phyloP scores from a whole-genome alignment of 35 echinoderm and acorn worm species.

The Hemicentrotus pulcherrimus region DNA sequence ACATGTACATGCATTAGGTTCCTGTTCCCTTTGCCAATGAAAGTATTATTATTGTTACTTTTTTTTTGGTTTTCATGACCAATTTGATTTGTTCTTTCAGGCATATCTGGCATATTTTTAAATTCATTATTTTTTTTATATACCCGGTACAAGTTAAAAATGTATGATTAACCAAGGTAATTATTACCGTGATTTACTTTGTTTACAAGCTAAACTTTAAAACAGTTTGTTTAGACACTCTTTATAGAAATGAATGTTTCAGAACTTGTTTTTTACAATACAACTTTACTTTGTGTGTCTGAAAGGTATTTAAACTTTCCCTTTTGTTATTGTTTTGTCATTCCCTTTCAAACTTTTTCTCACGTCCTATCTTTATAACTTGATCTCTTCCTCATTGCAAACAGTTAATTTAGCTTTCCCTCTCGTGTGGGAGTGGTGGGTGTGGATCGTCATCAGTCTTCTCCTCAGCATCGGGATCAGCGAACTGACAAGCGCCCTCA shows the following conservation, averaged over 20 bases:
- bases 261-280: background rate
- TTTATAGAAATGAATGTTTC: background rate
- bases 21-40: background rate
- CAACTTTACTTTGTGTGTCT: background rate
- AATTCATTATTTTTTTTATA: background rate
- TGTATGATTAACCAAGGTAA: background rate
- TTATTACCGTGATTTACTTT: too few relatives aligned
- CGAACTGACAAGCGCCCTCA: constrained; percentile 47
- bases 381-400: background rate
- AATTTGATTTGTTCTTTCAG: too few relatives aligned
- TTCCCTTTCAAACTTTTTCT: background rate
- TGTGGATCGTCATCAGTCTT: constrained; percentile 58
- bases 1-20: background rate
- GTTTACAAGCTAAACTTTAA: too few relatives aligned
- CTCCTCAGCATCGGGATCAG: constrained; percentile 49
- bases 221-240: too few relatives aligned
- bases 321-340: background rate
- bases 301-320: background rate
- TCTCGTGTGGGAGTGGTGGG: constrained; percentile 77
- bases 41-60: background rate
- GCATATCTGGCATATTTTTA: background rate
- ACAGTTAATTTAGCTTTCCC: constrained; percentile 75
- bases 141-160: background rate
- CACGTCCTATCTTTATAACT: background rate
- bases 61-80: too few relatives aligned